Evolutionary conservation across 2,113 vertebrate species (phyloP).

Genomic region (Lasiurus borealis): DNA sequence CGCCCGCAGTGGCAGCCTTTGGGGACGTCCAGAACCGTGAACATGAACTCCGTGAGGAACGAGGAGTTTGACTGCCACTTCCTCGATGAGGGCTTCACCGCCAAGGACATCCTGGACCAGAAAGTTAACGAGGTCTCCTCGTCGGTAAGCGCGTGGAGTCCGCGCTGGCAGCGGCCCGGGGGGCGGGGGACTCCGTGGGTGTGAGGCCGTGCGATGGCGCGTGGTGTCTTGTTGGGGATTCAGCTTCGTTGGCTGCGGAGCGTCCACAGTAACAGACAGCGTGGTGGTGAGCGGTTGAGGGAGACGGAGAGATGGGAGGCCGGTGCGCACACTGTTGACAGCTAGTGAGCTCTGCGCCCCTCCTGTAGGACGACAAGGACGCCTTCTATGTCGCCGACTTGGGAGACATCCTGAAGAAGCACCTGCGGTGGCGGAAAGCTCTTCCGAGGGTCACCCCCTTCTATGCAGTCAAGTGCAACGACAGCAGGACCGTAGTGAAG

Average conservation of each 20-base stretch:
- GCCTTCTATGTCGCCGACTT: too few relatives aligned
- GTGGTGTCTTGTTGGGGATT: background rate
- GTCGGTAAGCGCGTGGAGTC: conserved; percentile 88
- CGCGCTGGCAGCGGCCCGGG: fast-evolving
- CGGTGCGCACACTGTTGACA: fast-evolving
- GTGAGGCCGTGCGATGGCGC: background rate
- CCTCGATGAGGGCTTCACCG: conserved; percentile 97
- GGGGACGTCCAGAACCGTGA: conserved; percentile 87
- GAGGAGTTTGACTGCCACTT: conserved; percentile 79
- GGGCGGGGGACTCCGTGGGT: background rate
- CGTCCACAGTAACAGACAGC: fast-evolving
- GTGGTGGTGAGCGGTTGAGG: background rate
- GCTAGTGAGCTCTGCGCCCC: background rate
- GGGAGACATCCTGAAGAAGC: too few relatives aligned
- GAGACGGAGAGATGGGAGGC: background rate
- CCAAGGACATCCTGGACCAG: conserved; percentile 96
- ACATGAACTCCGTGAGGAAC: conserved; percentile 78
- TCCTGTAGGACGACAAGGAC: conserved; percentile 92
- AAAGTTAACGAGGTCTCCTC: conserved; percentile 97
- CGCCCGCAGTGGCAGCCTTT: conserved; percentile 83
- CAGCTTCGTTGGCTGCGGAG: background rate
- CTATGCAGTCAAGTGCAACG: conserved; percentile 98
- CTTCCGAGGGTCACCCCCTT: conserved; percentile 83
- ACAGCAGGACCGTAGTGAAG: conserved; percentile 92
- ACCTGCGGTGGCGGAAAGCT: too few relatives aligned